Conservation (phyloP, 2,888 invertebrate species). For the Drosophila pseudotalamancana region DNA sequence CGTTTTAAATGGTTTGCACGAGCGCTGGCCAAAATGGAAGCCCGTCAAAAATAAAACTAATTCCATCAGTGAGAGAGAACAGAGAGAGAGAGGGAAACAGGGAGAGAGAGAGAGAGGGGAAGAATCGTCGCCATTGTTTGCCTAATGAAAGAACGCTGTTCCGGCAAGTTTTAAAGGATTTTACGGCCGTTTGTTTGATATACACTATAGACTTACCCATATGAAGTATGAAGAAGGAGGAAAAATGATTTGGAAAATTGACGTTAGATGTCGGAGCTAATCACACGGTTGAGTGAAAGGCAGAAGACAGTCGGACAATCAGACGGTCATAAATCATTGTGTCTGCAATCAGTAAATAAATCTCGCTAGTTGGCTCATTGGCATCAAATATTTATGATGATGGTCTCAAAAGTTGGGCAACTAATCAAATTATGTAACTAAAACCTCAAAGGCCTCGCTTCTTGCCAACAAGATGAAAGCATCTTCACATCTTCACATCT, state of each 20-base stretch:
- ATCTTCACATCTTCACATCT: slow-evolving; percentile 1
- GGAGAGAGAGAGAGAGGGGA: not conserved
- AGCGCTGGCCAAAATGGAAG: slow-evolving; percentile 49
- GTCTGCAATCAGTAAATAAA: slow-evolving; percentile 74
- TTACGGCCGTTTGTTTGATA: slow-evolving; percentile 65
- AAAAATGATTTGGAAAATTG: slow-evolving; percentile 78
- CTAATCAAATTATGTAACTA: slow-evolving; percentile 79
- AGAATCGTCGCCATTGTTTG: slow-evolving; percentile 64
- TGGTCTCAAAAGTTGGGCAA: slow-evolving; percentile 49
- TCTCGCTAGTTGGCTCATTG: slow-evolving; percentile 54
- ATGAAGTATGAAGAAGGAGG: not conserved
- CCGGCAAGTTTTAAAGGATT: slow-evolving; percentile 78
- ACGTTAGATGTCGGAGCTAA: slow-evolving; percentile 74
- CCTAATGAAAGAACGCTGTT: slow-evolving; percentile 79
- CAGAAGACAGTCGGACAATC: slow-evolving; percentile 12
- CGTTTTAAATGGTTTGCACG: slow-evolving; percentile 80
- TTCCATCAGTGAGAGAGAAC: slow-evolving; percentile 63
- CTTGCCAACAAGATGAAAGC: slow-evolving; percentile 39
- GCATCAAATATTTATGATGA: slow-evolving; percentile 76
- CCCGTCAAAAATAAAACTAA: slow-evolving; percentile 75
- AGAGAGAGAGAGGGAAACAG: slow-evolving; percentile 3
- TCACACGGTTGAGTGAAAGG: slow-evolving; percentile 68
- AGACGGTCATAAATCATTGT: slow-evolving; percentile 70
- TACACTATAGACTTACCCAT: too few relatives aligned
- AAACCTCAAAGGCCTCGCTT: slow-evolving; percentile 42